Base-by-base conservation (phyloP, 2,113 vertebrate species). In the Notarius lentiginosus region DNA sequence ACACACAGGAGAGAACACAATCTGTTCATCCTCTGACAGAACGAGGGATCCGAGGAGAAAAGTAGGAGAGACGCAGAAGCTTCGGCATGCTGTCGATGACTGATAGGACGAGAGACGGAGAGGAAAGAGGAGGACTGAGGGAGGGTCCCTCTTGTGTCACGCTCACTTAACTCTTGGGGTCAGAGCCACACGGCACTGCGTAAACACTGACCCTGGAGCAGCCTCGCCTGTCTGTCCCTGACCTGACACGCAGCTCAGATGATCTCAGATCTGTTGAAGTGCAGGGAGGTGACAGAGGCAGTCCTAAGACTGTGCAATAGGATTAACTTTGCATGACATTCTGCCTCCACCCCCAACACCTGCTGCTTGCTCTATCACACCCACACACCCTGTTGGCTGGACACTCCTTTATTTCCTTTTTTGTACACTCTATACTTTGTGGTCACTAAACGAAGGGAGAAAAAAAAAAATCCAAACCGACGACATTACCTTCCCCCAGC, bases 1-100 rank as follows among this genome's bases (percentile, higher is more conserved):
- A 97, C 90, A 95, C 96, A 97, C 93, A 97, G 95, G 90, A 97
- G 94, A 87, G 96, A 97, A 93, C 96, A 97, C 90, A 96, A 92
- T 91, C 95, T 94, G 95, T 95, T 96, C 96, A 97, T 97, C 95
- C 93, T 89, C 81, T 27, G 75, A 94, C 93, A 94, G 92, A 94
- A 85, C n/a, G 30, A 76, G 79, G 77, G 94, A 92, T 93, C 92
- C 90, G 91, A 92, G 91, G 91, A 94, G 91, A 92, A 93, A 89
- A 90, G 90, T 92, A 90, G 93, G 90, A 89, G 92, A 90, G 93
- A 91, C 92, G 92, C 91, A 0, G 89, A 90, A 94, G 94, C 91
- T 89, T 93, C 93, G 93, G 93, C 94, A 95, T 94, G 90, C 91
- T 90, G 93, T 93, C 90, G 91, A 92, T 92, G 94, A 83, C 63